These are phyloP conservation scores for Vireo griseus DNA, from an alignment of 2,797 vertebrate genomes.

Conservation along the genomic window DNA sequence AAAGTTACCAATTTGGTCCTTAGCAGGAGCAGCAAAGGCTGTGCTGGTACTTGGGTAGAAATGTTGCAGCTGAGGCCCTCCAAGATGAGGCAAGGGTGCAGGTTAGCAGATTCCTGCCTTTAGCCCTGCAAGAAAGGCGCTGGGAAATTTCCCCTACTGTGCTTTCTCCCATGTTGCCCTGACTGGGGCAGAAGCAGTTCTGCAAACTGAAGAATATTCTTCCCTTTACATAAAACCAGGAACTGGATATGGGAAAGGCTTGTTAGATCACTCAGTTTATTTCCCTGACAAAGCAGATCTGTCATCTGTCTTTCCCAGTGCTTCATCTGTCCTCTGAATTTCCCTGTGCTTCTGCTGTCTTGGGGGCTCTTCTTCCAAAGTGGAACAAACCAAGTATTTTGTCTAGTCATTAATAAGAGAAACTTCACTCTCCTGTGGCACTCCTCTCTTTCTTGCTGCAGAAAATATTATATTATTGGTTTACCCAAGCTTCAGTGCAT, in stretches of 20 bases:
- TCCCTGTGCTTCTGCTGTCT: neutral
- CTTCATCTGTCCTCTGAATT: neutral
- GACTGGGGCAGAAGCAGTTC: neutral
- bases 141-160: neutral
- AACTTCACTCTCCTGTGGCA: neutral
- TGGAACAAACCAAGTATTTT: neutral
- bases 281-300: neutral
- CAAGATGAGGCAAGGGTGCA: neutral
- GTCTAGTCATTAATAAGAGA: neutral
- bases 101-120: neutral
- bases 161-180: neutral
- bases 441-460: neutral
- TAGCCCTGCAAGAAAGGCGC: neutral
- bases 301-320: neutral
- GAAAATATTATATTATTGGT: neutral
- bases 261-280: neutral
- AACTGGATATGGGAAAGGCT: neutral
- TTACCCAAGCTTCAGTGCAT: neutral
- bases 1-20: neutral
- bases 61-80: neutral
- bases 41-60: neutral
- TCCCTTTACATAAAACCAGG: neutral
- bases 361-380: neutral
- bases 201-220: neutral
- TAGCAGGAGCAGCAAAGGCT: neutral